Evolutionary conservation across 2,888 invertebrate genomes (phyloP).

Genomic region (Macrosiphum euphorbiae): DNA sequence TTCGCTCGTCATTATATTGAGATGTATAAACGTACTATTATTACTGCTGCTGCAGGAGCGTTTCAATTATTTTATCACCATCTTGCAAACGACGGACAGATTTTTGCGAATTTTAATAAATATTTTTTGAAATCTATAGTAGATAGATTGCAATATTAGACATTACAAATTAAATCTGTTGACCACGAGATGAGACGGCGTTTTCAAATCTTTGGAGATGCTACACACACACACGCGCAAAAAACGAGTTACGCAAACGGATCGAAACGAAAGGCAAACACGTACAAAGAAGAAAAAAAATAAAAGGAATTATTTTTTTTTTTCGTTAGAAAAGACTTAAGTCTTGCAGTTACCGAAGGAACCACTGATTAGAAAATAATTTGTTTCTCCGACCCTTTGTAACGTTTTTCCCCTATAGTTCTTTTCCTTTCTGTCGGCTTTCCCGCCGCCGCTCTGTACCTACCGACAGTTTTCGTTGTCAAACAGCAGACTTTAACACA

Average conservation of each 20-base stretch:
- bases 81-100: background rate
- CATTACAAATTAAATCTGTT: background rate
- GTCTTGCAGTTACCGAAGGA: background rate
- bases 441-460: background rate
- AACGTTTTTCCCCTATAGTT: background rate
- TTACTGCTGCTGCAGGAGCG: background rate
- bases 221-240: background rate
- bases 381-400: background rate
- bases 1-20: background rate
- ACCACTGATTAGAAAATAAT: slow-evolving; percentile 26
- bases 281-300: background rate
- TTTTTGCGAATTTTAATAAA: background rate
- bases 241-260: background rate
- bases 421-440: background rate
- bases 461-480: background rate
- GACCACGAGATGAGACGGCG: background rate
- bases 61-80: background rate
- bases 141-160: background rate
- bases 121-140: background rate
- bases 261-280: background rate
- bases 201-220: background rate
- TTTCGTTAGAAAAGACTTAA: background rate
- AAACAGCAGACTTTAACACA: background rate
- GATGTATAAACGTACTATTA: background rate
- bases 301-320: slow-evolving; percentile 1